phyloP scores from a whole-genome alignment of 1,140 invertebrate genomes.

The Papilio glaucus region DNA sequence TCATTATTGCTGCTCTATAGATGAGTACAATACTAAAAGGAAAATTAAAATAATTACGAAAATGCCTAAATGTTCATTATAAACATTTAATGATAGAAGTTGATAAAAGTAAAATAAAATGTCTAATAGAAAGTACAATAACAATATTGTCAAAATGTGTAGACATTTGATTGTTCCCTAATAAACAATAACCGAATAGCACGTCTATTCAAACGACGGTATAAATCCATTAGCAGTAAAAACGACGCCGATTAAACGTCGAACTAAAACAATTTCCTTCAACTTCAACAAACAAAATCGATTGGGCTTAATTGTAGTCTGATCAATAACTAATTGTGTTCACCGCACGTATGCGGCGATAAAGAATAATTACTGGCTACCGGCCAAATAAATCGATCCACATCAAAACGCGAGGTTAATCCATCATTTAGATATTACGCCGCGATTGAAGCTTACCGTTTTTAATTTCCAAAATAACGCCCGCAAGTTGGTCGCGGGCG shows the following conservation, averaged over 20 bases:
- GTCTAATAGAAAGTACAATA: background rate
- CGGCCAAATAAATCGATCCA: slow-evolving; percentile 82
- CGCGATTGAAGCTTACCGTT: slow-evolving; percentile 79
- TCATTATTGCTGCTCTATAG: no score
- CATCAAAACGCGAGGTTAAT: slow-evolving; percentile 81
- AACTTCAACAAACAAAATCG: slow-evolving; percentile 82
- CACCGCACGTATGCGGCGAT: slow-evolving; percentile 75
- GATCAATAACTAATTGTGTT: slow-evolving; percentile 83
- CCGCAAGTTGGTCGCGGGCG: slow-evolving; percentile 60
- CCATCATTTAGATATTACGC: slow-evolving; percentile 82
- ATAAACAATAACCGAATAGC: slow-evolving; percentile 22
- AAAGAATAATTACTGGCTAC: slow-evolving; percentile 82
- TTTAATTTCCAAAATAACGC: slow-evolving; percentile 81
- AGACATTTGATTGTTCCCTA: slow-evolving; percentile 12
- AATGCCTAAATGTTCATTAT: background rate
- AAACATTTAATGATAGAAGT: background rate
- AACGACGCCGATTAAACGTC: slow-evolving; percentile 74
- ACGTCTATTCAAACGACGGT: slow-evolving; percentile 57
- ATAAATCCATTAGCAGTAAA: slow-evolving; percentile 72
- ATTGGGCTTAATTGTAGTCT: slow-evolving; percentile 80
- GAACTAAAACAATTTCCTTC: slow-evolving; percentile 81
- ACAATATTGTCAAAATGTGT: background rate
- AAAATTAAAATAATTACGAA: background rate
- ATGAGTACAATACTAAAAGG: background rate
- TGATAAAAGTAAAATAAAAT: slow-evolving; percentile 12